A percentile compares a stretch with the other conserved stretches of the same genome.
Conservation (phyloP, 2,113 vertebrate species). For the Cisticola juncidis region DNA sequence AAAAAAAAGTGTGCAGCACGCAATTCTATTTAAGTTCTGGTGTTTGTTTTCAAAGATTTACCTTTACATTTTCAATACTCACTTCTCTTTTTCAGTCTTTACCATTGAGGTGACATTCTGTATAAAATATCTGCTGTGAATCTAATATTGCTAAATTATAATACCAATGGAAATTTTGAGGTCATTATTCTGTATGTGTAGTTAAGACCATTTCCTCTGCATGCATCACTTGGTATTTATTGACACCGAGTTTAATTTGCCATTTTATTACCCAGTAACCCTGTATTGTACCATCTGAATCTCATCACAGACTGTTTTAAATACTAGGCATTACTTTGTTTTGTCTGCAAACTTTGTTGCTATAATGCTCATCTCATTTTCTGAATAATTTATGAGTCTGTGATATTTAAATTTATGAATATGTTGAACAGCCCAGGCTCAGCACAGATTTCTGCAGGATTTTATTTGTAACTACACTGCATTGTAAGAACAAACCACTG, state of each 20-base stretch:
- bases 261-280: slow-evolving; percentile 21
- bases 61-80: not conserved
- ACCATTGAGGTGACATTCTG: not conserved
- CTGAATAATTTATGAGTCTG: not conserved
- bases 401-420: not conserved
- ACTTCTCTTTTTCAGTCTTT: not conserved
- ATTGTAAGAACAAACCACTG: not conserved
- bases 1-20: not conserved
- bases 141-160: not conserved
- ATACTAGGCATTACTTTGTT: not conserved
- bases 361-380: not conserved
- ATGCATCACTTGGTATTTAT: slow-evolving; percentile 25
- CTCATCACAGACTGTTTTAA: slow-evolving; percentile 10
- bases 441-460: not conserved
- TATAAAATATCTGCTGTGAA: not conserved
- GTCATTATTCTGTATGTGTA: not conserved
- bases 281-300: not conserved
- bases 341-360: not conserved
- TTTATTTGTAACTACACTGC: not conserved
- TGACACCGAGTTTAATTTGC: slow-evolving; percentile 1
- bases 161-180: not conserved
- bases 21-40: not conserved
- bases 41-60: not conserved
- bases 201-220: slow-evolving; percentile 6
- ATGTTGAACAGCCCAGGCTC: not conserved